phyloP scores from a whole-genome alignment of 2,113 vertebrate species.

The Ellobius talpinus region DNA sequence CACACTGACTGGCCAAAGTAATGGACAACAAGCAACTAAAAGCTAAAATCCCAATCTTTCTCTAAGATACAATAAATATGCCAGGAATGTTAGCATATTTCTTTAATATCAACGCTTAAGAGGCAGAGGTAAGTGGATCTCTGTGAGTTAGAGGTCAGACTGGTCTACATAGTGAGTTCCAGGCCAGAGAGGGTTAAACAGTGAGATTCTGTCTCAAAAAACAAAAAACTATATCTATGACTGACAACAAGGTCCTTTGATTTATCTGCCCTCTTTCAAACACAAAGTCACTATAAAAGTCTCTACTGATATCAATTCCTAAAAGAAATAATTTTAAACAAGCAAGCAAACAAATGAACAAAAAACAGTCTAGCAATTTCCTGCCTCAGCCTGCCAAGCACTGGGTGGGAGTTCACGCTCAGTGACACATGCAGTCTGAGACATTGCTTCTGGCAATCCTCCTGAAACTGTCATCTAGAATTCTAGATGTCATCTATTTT shows the following conservation, averaged over 20 bases:
- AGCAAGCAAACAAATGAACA: not conserved
- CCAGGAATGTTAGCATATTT: not conserved
- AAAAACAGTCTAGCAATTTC: not conserved
- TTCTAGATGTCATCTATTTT: not conserved
- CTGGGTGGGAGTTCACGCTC: not conserved
- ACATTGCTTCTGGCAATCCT: not conserved
- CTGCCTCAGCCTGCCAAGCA: not conserved
- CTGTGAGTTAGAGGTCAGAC: not conserved
- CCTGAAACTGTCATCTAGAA: not conserved
- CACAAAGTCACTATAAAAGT: not conserved
- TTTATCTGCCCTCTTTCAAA: not conserved
- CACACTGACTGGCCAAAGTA: not conserved
- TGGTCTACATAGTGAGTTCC: not conserved
- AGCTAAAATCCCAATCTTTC: constrained; percentile 15
- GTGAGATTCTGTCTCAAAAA: not conserved
- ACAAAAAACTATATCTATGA: not conserved
- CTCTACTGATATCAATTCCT: not conserved
- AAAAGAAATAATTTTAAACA: not conserved
- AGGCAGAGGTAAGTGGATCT: not conserved
- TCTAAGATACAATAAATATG: not conserved
- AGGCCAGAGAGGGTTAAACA: not conserved
- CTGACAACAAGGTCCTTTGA: not conserved
- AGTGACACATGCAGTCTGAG: not conserved
- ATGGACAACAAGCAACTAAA: not conserved
- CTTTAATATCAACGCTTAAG: not conserved